Conservation (phyloP, 2,797 vertebrate genomes). For the Meda fulgida region DNA sequence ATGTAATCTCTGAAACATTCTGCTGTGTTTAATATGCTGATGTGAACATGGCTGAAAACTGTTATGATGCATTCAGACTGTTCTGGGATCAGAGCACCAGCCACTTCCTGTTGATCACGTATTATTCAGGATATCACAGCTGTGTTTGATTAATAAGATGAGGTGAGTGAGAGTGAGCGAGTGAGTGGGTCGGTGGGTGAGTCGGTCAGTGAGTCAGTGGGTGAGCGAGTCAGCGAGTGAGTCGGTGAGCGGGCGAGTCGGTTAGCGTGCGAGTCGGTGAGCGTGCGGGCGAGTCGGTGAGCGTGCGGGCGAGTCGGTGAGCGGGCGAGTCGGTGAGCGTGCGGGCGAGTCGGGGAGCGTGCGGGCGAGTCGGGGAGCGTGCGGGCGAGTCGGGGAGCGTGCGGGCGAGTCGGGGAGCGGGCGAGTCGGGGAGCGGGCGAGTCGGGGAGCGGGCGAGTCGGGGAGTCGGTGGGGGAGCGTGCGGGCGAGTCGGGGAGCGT, state of each 20-base stretch:
- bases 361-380: neutral
- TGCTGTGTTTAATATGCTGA: constrained; percentile 1
- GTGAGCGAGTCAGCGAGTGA: no score
- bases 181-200: neutral
- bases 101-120: neutral
- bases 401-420: neutral
- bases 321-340: neutral
- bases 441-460: neutral
- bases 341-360: no score
- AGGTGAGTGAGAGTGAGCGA: no score
- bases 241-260: no score
- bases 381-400: no score
- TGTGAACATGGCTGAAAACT: constrained; percentile 41
- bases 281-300: neutral
- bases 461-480: no score
- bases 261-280: neutral
- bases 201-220: neutral
- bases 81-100: constrained; percentile 32
- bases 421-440: no score
- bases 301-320: neutral
- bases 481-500: no score
- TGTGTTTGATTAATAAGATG: neutral
- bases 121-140: neutral
- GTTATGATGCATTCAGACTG: constrained; percentile 51
- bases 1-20: neutral